These are phyloP conservation scores for Emydocephalus ijimae DNA, from an alignment of 2,113 vertebrate genomes.

Conservation along the genomic window DNA sequence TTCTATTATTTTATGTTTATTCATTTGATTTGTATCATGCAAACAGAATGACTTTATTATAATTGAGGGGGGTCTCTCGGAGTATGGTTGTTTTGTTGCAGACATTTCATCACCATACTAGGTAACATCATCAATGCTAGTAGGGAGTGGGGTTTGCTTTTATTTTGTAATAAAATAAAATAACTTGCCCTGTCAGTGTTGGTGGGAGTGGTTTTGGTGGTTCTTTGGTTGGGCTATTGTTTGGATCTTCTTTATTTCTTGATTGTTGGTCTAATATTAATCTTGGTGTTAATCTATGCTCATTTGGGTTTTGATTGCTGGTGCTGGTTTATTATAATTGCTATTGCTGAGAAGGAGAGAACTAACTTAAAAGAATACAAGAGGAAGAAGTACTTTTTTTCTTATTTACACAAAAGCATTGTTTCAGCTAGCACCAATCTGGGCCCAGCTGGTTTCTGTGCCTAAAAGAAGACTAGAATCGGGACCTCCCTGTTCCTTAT, in stretches of 20 bases:
- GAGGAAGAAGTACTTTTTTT: neutral
- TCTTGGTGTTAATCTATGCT: neutral
- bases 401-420: neutral
- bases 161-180: neutral
- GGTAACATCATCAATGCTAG: neutral
- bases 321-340: neutral
- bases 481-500: neutral
- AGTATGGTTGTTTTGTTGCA: neutral
- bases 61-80: neutral
- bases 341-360: neutral
- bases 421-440: neutral
- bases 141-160: neutral
- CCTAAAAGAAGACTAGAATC: neutral
- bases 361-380: neutral
- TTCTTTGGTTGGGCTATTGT: neutral
- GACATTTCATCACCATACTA: neutral
- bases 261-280: neutral
- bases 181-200: neutral
- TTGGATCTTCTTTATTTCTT: neutral
- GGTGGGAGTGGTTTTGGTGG: neutral
- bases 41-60: neutral
- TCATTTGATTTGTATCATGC: neutral
- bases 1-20: neutral
- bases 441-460: neutral
- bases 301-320: neutral